Conservation (phyloP, 2,113 vertebrate genomes). For the Lynx canadensis region DNA sequence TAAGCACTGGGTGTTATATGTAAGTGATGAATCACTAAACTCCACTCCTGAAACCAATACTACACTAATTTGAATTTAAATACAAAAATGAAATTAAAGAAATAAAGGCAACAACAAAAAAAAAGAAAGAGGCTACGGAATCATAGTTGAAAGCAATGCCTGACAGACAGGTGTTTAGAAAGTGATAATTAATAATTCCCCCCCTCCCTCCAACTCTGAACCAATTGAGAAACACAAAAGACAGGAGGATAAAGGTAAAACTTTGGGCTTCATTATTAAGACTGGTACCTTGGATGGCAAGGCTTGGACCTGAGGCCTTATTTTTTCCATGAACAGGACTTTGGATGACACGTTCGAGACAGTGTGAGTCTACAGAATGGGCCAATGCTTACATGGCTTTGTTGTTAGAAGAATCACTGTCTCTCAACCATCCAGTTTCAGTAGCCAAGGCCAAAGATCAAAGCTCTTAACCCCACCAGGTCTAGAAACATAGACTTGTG, state of each 20-base stretch:
- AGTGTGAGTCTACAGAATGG: not conserved
- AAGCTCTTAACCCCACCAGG: not conserved
- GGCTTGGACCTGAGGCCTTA: not conserved
- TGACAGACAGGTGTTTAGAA: not conserved
- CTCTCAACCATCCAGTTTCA: not conserved
- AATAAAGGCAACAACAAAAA: not conserved
- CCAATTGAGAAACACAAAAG: not conserved
- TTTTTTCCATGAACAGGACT: not conserved
- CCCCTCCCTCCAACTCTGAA: not conserved
- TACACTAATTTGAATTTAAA: too few species aligned
- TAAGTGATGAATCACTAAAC: too few species aligned
- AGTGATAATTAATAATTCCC: not conserved
- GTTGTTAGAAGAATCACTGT: not conserved
- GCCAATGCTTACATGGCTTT: not conserved
- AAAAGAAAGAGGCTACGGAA: not conserved
- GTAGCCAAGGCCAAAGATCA: not conserved
- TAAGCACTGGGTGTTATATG: too few species aligned
- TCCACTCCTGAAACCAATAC: too few species aligned
- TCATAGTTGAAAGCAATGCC: conserved; percentile 25
- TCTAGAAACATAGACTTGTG: not conserved
- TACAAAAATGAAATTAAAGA: too few species aligned
- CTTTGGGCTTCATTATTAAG: not conserved
- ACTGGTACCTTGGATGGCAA: not conserved
- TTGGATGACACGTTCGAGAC: not conserved
- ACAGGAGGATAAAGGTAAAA: not conserved